Percentiles rank a stretch among this genome's conserved stretches.
Conservation (phyloP, 1,140 invertebrate genomes). For the Bombus picipes region DNA sequence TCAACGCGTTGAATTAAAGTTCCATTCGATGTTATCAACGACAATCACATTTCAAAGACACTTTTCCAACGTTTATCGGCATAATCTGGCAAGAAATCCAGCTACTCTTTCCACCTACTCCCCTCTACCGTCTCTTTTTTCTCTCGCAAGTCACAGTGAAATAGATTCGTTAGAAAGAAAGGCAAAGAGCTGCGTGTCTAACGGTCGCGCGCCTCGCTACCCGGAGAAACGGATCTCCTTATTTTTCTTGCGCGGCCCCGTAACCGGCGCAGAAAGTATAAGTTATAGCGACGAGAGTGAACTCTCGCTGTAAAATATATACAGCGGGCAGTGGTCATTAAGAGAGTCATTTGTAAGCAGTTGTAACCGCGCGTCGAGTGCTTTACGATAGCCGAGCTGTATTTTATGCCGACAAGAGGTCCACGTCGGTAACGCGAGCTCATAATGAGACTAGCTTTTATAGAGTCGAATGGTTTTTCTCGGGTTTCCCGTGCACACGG, state of each 20-base stretch:
- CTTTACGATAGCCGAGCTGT: conserved; percentile 51
- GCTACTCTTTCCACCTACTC: too few species aligned
- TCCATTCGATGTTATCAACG: background rate
- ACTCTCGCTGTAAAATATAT: conserved; percentile 64
- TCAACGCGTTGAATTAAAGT: background rate
- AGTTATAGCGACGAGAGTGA: conserved; percentile 61
- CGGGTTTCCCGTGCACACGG: conserved; percentile 29
- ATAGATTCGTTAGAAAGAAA: conserved; percentile 30
- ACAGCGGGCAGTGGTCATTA: conserved; percentile 63
- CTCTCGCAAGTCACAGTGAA: background rate
- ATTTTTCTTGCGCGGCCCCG: conserved; percentile 48
- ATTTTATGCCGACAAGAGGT: conserved; percentile 41
- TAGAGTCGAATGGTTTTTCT: conserved; percentile 39
- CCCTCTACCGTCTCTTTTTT: background rate
- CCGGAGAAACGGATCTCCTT: conserved; percentile 52
- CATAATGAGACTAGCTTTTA: conserved; percentile 55
- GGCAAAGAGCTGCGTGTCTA: conserved; percentile 18
- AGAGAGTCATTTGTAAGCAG: conserved; percentile 70
- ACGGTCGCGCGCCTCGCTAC: conserved; percentile 22
- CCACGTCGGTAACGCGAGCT: conserved; percentile 21
- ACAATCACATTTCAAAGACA: background rate
- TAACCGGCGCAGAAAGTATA: conserved; percentile 54
- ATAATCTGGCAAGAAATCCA: background rate
- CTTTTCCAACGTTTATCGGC: background rate
- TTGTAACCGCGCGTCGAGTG: conserved; percentile 60